Evolutionary conservation across 2,797 vertebrate species (phyloP).

Genomic region (Perodicticus potto): DNA sequence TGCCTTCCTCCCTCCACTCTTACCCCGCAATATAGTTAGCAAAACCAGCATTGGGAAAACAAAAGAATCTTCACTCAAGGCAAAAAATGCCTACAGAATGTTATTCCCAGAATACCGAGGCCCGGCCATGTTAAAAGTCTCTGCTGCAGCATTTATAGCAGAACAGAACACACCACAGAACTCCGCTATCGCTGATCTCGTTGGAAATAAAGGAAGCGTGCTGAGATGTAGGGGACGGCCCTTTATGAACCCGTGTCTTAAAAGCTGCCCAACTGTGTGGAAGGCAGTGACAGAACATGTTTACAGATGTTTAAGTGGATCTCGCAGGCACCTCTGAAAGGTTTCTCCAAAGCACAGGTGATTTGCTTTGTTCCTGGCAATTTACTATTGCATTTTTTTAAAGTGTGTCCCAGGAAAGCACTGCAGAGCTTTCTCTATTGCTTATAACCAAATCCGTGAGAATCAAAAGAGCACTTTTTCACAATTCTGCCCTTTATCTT

Average conservation of each 20-base stretch:
- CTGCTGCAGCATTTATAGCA: not conserved
- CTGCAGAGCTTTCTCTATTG: not conserved
- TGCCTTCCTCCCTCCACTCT: not conserved
- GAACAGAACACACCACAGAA: not conserved
- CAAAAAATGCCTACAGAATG: not conserved
- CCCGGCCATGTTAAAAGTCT: not conserved
- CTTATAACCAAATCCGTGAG: not conserved
- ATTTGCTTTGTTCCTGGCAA: not conserved
- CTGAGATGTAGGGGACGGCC: not conserved
- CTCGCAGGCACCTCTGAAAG: not conserved
- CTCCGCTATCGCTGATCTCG: not conserved
- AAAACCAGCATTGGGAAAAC: not conserved
- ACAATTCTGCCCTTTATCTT: not conserved
- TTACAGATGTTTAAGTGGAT: not conserved
- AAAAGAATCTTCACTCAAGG: not conserved
- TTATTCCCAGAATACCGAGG: not conserved
- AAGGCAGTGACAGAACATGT: not conserved
- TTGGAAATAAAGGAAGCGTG: not conserved
- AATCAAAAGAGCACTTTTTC: not conserved
- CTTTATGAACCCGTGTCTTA: not conserved
- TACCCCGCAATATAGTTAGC: not conserved
- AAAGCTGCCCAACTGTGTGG: not conserved
- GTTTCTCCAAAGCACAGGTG: not conserved
- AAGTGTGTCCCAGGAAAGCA: not conserved
- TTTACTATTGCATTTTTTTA: not conserved